Percentiles rank a stretch among this genome's conserved stretches.
Conservation (phyloP, 2,888 invertebrate genomes). For the Andrena bicolor region DNA sequence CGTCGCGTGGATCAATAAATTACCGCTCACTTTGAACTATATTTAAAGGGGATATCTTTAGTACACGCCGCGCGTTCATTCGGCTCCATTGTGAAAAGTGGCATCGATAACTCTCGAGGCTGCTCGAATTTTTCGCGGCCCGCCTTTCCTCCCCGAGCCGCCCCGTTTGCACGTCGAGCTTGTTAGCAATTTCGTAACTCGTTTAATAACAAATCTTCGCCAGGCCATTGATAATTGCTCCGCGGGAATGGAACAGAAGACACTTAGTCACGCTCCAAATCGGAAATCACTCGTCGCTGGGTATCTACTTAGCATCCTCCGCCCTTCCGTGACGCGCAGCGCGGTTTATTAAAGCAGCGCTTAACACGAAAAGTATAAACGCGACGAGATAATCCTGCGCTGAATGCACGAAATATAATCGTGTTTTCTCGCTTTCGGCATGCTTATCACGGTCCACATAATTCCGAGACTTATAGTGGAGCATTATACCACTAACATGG, state of each 20-base stretch:
- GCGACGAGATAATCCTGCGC: conserved; percentile 24
- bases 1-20: conserved; percentile 59
- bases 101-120: neutral
- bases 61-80: neutral
- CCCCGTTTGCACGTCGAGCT: neutral
- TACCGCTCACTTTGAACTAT: conserved; percentile 62
- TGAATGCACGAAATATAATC: conserved; percentile 40
- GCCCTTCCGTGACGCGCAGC: neutral
- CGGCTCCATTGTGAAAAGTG: neutral
- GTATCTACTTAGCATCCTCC: neutral
- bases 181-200: neutral
- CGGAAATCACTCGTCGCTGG: conserved; percentile 1
- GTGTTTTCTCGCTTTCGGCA: conserved; percentile 59
- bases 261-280: conserved; percentile 10
- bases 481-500: conserved; percentile 76
- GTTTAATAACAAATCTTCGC: neutral
- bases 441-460: conserved; percentile 77
- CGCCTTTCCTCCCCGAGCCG: too few relatives aligned
- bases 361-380: conserved; percentile 19
- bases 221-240: neutral
- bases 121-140: too few relatives aligned
- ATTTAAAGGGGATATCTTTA: conserved; percentile 58
- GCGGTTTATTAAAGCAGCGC: conserved; percentile 2
- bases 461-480: conserved; percentile 69
- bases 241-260: neutral